Conservation (phyloP, 2,888 invertebrate genomes). For the Theretra japonica region DNA sequence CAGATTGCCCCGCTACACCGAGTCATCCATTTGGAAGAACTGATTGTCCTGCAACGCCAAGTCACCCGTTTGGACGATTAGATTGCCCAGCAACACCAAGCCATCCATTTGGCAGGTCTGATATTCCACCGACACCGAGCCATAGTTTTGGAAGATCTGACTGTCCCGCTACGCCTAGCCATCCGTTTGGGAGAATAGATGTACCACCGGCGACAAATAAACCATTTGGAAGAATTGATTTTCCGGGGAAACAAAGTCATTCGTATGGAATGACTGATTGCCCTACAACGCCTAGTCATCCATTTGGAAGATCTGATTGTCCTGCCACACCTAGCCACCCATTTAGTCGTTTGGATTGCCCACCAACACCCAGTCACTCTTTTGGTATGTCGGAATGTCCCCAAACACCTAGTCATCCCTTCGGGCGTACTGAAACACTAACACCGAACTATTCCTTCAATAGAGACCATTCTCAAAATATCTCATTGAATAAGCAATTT, state of each 20-base stretch:
- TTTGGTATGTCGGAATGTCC: constrained; percentile 48
- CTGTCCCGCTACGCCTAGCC: constrained; percentile 56
- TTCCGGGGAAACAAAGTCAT: constrained; percentile 61
- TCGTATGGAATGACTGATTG: constrained; percentile 58
- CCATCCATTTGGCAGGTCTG: constrained; percentile 55
- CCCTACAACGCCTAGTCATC: constrained; percentile 50
- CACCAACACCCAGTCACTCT: constrained; percentile 43
- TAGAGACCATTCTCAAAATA: constrained; percentile 41
- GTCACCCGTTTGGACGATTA: constrained; percentile 51
- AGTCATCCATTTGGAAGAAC: constrained; percentile 49
- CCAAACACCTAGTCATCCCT: constrained; percentile 45
- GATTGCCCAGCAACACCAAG: constrained; percentile 50
- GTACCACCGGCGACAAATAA: constrained; percentile 54
- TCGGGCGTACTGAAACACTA: constrained; percentile 45
- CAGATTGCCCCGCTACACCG: constrained; percentile 41
- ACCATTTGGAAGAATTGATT: constrained; percentile 58
- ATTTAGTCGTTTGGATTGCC: constrained; percentile 49
- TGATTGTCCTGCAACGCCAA: constrained; percentile 52
- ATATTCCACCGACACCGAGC: constrained; percentile 55
- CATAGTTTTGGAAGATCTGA: constrained; percentile 60
- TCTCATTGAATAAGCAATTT: constrained; percentile 40
- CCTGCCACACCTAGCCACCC: constrained; percentile 47
- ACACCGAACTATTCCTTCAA: constrained; percentile 51
- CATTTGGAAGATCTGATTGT: constrained; percentile 51
- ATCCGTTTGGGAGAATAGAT: constrained; percentile 61